Percentiles rank a stretch among this genome's conserved stretches.
phyloP scores from a whole-genome alignment of 2,113 vertebrate genomes.

The Acanthisitta chloris region DNA sequence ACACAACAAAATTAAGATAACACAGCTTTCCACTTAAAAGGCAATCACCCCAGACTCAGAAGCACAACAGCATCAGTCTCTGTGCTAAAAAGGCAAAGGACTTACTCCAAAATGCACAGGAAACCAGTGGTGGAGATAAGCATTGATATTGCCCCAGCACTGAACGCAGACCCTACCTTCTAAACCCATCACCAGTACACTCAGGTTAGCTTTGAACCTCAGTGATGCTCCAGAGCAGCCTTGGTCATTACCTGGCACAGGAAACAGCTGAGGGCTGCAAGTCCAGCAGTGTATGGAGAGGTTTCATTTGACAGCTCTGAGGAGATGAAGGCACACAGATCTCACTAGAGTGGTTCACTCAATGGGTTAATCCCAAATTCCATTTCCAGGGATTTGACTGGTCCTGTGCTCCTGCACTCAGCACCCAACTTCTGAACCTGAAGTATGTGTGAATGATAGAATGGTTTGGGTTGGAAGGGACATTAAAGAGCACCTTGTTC shows the following conservation, averaged over 20 bases:
- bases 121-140: neutral
- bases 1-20: neutral
- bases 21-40: neutral
- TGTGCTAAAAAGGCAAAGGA: neutral
- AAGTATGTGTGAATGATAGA: neutral
- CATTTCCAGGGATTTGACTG: neutral
- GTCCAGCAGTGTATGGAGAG: neutral
- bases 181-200: neutral
- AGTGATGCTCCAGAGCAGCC: neutral
- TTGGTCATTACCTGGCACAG: neutral
- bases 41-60: neutral
- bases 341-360: neutral
- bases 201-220: neutral
- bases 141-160: neutral
- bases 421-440: neutral
- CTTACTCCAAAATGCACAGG: neutral
- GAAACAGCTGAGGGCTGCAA: rapidly evolving
- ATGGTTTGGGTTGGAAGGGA: neutral
- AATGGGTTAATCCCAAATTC: neutral
- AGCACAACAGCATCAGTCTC: neutral
- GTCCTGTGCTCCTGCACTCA: neutral
- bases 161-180: neutral
- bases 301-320: neutral
- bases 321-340: neutral
- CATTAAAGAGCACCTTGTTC: neutral